Evolutionary conservation across 2,113 vertebrate species (phyloP).

Genomic region (Balaeniceps rex): DNA sequence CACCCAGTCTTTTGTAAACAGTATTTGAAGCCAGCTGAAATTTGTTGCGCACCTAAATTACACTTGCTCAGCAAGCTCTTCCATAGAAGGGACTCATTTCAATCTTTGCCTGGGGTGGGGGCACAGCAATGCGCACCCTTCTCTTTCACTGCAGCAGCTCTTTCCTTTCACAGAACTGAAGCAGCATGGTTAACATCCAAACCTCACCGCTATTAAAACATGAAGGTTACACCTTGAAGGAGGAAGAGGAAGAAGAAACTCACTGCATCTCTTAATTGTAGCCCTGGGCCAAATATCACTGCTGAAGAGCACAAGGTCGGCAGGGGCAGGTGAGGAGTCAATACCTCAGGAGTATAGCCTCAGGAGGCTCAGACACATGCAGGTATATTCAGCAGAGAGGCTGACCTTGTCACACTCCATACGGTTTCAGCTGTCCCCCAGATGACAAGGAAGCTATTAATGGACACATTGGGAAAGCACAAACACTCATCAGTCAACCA

Average conservation of each 20-base stretch:
- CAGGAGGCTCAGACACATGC: accelerated
- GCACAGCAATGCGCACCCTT: neutral
- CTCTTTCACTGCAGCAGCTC: neutral
- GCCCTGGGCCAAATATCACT: neutral
- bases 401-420: neutral
- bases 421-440: neutral
- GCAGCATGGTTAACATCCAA: neutral
- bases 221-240: neutral
- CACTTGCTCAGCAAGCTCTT: neutral
- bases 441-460: neutral
- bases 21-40: neutral
- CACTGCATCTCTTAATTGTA: neutral
- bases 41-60: neutral
- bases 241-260: neutral
- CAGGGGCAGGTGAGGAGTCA: neutral
- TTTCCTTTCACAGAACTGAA: neutral
- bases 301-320: neutral
- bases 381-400: neutral
- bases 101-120: neutral
- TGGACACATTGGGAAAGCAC: neutral
- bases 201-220: neutral
- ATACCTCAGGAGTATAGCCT: neutral
- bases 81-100: neutral
- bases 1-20: neutral
- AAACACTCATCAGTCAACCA: neutral